phyloP scores from a whole-genome alignment of 2,797 vertebrate genomes.

The Percopsis omiscomaycus region DNA sequence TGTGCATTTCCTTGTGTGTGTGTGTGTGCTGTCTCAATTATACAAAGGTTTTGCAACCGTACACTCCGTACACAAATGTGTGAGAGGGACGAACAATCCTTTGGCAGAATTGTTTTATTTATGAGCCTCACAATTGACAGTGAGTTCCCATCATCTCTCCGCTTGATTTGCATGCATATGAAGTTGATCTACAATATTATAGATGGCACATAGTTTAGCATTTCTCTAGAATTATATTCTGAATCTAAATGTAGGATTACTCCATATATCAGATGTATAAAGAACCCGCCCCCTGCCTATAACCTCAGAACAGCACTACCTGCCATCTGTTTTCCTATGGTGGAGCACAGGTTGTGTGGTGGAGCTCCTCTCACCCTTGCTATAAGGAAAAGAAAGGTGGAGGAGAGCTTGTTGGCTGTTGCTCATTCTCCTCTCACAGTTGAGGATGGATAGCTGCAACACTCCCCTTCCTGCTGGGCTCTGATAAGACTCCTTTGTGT shows the following conservation, averaged over 20 bases:
- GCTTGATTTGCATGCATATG: not conserved
- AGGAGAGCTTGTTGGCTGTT: not conserved
- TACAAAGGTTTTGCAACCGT: too few species aligned
- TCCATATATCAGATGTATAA: not conserved
- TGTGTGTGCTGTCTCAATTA: not conserved
- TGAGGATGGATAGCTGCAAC: slow-evolving; percentile 52
- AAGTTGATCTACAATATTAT: too few species aligned
- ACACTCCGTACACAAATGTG: not conserved
- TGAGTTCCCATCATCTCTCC: not conserved
- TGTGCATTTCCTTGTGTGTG: not conserved
- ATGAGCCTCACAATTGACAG: not conserved
- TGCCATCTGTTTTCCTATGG: slow-evolving; percentile 11
- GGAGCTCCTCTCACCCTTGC: slow-evolving; percentile 12
- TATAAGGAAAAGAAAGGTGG: slow-evolving; percentile 21
- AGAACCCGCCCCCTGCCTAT: not conserved
- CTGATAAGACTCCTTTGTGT: slow-evolving; percentile 60
- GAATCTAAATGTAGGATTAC: too few species aligned
- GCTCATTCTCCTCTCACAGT: slow-evolving; percentile 18
- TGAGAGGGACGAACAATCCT: too few species aligned
- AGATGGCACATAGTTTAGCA: too few species aligned
- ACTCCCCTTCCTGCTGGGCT: slow-evolving; percentile 32
- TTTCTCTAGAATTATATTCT: too few species aligned
- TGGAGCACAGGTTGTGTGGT: slow-evolving; percentile 4
- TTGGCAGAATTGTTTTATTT: not conserved
- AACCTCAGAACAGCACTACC: not conserved